These are phyloP conservation scores for Lacanobia oleracea DNA, from an alignment of 2,888 invertebrate species.

Conservation along the genomic window DNA sequence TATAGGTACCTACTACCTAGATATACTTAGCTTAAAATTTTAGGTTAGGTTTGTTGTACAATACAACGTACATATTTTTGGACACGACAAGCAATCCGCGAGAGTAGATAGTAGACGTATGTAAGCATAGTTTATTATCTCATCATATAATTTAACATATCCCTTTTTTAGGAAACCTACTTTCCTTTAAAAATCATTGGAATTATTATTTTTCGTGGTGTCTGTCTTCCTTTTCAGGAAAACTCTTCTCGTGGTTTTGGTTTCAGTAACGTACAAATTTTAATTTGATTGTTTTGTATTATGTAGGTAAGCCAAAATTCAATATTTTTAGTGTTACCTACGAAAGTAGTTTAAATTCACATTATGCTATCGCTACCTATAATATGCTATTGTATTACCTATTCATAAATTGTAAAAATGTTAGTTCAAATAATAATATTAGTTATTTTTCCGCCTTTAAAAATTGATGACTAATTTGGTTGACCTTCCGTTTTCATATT, in stretches of 20 bases:
- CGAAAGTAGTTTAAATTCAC: neutral
- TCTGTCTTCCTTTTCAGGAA: conserved; percentile 1
- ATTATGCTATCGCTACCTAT: neutral
- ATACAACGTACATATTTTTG: no score
- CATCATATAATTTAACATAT: no score
- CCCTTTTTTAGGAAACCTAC: no score
- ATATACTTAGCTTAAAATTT: neutral
- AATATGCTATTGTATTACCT: conserved; percentile 5
- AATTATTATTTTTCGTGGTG: neutral
- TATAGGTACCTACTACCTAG: neutral
- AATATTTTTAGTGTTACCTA: neutral
- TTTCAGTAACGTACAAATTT: neutral
- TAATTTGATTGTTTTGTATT: neutral
- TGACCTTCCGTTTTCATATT: conserved; percentile 5
- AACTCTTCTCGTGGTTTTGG: neutral
- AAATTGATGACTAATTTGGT: neutral
- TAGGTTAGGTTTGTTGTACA: no score
- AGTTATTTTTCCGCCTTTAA: no score
- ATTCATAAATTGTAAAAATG: neutral
- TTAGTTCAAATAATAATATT: neutral
- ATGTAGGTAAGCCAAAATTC: neutral
- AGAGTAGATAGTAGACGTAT: no score
- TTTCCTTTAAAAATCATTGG: neutral
- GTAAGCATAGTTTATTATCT: no score
- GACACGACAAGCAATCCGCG: no score